Evolutionary conservation across 2,797 vertebrate genomes (phyloP).

Genomic region (Potorous gilbertii): DNA sequence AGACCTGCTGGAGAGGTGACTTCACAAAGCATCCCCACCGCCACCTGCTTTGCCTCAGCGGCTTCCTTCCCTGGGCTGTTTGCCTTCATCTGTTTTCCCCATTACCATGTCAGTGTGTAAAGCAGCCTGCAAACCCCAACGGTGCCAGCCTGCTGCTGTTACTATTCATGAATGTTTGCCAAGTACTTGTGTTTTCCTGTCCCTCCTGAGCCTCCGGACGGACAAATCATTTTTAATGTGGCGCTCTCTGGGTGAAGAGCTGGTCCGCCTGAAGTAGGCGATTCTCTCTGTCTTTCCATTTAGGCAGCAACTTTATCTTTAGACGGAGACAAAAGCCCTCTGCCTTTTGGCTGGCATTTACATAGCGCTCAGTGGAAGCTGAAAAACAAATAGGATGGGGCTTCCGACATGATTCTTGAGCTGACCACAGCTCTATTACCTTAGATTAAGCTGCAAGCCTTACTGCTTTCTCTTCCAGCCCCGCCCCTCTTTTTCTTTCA

Average conservation of each 20-base stretch:
- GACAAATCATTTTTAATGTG: slow-evolving; percentile 12
- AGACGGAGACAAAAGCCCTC: not conserved
- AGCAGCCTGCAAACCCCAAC: not conserved
- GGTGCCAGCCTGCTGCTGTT: not conserved
- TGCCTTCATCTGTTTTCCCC: slow-evolving; percentile 4
- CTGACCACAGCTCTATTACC: not conserved
- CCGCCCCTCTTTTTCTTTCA: no score
- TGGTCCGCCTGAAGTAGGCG: not conserved
- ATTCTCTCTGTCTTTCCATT: not conserved
- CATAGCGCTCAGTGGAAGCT: not conserved
- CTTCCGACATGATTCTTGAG: not conserved
- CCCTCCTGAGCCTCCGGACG: not conserved
- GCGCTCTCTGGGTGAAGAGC: not conserved
- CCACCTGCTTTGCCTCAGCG: not conserved
- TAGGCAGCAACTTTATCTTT: not conserved
- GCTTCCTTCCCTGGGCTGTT: not conserved
- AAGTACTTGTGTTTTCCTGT: not conserved
- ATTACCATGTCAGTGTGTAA: not conserved
- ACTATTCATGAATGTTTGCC: not conserved
- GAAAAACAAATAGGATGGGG: not conserved
- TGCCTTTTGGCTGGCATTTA: not conserved
- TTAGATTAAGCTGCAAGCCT: not conserved
- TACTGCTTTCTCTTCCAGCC: not conserved
- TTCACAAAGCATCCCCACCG: not conserved
- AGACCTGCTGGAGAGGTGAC: not conserved